Conservation (phyloP, 2,888 invertebrate species). For the Ypsolopha sequella region DNA sequence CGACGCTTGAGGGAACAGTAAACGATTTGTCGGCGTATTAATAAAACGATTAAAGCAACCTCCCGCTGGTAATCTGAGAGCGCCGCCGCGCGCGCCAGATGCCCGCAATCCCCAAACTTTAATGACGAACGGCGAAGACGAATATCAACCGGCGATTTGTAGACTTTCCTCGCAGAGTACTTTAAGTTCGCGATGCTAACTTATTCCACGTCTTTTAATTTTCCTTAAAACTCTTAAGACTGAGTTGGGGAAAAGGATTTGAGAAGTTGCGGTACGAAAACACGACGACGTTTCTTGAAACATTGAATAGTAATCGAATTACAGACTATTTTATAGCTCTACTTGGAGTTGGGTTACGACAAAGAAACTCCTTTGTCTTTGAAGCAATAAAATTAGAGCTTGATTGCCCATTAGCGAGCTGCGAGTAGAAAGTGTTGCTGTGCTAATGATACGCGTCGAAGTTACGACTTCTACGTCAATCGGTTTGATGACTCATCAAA, state of each 20-base stretch:
- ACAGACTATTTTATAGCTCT: background rate
- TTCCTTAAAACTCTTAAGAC: background rate
- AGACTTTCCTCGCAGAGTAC: slow-evolving; percentile 48
- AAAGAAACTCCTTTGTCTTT: background rate
- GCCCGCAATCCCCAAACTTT: slow-evolving; percentile 65
- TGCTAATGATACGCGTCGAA: slow-evolving; percentile 1
- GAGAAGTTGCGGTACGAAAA: background rate
- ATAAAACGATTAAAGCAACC: slow-evolving; percentile 70
- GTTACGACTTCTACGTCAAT: slow-evolving; percentile 1
- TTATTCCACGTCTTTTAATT: slow-evolving; percentile 5
- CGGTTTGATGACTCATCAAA: slow-evolving; percentile 67
- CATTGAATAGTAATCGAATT: background rate
- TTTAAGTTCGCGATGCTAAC: slow-evolving; percentile 2
- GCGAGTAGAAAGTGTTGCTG: background rate
- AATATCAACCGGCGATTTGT: slow-evolving; percentile 39
- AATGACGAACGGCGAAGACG: slow-evolving; percentile 43
- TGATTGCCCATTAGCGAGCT: background rate
- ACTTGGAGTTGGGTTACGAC: background rate
- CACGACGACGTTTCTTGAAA: background rate
- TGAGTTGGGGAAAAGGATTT: background rate
- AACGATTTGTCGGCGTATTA: slow-evolving; percentile 69
- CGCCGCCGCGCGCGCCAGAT: slow-evolving; percentile 59
- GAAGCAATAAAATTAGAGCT: background rate
- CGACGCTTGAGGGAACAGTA: slow-evolving; percentile 43
- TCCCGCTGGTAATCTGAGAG: slow-evolving; percentile 62